Evolutionary conservation across 2,888 invertebrate species (phyloP).

Genomic region (Coremacera marginata): DNA sequence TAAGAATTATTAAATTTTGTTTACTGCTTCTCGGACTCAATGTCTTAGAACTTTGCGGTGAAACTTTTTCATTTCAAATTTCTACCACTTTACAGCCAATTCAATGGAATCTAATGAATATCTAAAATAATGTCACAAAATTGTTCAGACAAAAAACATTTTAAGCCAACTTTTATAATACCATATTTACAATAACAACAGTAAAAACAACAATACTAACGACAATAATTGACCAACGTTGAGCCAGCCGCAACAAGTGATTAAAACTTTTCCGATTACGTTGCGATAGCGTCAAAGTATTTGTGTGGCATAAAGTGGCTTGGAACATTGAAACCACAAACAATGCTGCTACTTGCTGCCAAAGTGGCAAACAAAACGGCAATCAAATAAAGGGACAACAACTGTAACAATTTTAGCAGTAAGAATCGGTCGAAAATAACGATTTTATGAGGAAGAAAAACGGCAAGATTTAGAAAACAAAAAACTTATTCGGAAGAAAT

Average conservation of each 20-base stretch:
- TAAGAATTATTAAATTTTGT: no score
- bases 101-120: no score
- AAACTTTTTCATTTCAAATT: not conserved
- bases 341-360: not conserved
- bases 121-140: no score
- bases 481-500: not conserved
- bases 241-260: slow-evolving; percentile 35
- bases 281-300: slow-evolving; percentile 12
- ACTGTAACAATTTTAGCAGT: not conserved
- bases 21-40: no score
- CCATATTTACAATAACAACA: no score
- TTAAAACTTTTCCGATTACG: slow-evolving; percentile 36
- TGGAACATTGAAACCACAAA: not conserved
- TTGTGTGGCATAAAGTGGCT: slow-evolving; percentile 6
- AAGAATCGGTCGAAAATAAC: not conserved
- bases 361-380: not conserved
- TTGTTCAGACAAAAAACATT: not conserved
- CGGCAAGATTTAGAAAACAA: not conserved
- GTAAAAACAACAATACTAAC: not conserved
- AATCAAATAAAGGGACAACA: not conserved
- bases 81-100: not conserved
- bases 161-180: not conserved
- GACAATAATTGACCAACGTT: slow-evolving; percentile 19
- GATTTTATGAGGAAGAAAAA: not conserved
- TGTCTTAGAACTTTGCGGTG: no score